These are phyloP conservation scores for Picathartes gymnocephalus DNA, from an alignment of 2,113 vertebrate genomes.

Conservation along the genomic window DNA sequence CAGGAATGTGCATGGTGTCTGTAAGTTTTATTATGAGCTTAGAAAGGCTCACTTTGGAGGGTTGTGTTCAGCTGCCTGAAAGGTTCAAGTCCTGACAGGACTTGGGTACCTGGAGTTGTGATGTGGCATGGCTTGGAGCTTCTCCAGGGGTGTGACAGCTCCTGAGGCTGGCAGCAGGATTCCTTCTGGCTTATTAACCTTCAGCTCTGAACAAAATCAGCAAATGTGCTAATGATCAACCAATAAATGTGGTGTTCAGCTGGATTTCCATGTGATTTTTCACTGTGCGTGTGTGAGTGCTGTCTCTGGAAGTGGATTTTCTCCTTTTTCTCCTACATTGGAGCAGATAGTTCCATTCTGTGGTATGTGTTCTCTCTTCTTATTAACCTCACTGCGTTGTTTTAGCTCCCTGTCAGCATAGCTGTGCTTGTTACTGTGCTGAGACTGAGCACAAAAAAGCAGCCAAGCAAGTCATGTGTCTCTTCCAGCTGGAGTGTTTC, in stretches of 20 bases:
- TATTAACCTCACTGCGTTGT: neutral
- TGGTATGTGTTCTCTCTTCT: neutral
- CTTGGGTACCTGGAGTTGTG: neutral
- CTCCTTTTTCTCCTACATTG: neutral
- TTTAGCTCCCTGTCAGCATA: neutral
- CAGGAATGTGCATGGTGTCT: neutral
- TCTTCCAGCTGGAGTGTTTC: conserved; percentile 37
- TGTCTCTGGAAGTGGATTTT: neutral
- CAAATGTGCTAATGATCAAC: neutral
- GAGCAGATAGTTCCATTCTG: neutral
- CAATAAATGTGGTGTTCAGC: neutral
- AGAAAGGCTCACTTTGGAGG: neutral
- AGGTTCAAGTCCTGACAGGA: conserved; percentile 7
- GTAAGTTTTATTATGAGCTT: neutral
- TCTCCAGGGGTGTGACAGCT: neutral
- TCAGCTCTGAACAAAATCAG: neutral
- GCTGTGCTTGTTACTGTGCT: neutral
- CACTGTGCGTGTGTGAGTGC: neutral
- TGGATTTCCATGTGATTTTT: neutral
- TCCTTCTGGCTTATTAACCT: neutral
- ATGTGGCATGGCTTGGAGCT: neutral
- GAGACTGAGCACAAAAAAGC: neutral
- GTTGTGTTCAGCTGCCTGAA: neutral
- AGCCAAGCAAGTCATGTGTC: neutral
- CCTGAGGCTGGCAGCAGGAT: neutral